Percentiles rank a stretch among this genome's conserved stretches.
These are phyloP conservation scores for Microplitis mediator DNA, from an alignment of 1,140 invertebrate genomes.

Conservation along the genomic window DNA sequence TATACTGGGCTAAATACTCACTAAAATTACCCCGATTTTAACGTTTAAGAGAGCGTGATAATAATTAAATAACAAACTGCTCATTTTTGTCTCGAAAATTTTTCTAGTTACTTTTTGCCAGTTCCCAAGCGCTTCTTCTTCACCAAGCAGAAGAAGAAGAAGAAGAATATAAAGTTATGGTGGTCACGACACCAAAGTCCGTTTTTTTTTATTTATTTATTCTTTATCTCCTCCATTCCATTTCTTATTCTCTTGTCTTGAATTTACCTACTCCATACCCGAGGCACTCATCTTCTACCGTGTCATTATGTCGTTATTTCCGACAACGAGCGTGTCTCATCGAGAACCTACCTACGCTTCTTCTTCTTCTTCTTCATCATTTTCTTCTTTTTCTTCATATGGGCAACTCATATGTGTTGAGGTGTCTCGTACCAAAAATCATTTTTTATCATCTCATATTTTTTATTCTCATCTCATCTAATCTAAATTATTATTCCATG, in stretches of 20 bases:
- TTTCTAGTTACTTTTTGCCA: too few species aligned
- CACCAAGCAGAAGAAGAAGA: neutral
- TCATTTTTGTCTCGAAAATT: too few species aligned
- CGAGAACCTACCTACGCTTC: constrained; percentile 28
- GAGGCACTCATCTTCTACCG: constrained; percentile 53
- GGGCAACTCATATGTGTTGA: too few species aligned
- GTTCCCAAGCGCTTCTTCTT: too few species aligned
- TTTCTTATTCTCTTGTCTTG: constrained; percentile 31
- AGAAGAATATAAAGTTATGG: neutral
- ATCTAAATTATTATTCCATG: too few species aligned
- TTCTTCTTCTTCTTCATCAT: neutral
- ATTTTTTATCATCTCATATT: too few species aligned
- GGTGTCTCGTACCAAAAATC: neutral
- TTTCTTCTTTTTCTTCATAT: constrained; percentile 7
- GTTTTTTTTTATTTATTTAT: too few species aligned
- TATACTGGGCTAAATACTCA: constrained; percentile 20
- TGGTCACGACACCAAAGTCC: too few species aligned
- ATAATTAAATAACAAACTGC: neutral
- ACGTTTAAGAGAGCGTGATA: constrained; percentile 17
- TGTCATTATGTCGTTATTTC: constrained; percentile 63
- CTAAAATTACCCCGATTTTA: constrained; percentile 17
- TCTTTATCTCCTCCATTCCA: neutral
- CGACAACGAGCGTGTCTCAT: constrained; percentile 60
- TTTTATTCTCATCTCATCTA: too few species aligned
- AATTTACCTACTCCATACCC: constrained; percentile 50